A percentile compares a stretch with the other conserved stretches of the same genome.
These are phyloP conservation scores for Cydia amplana DNA, from an alignment of 1,140 invertebrate genomes.

Conservation along the genomic window DNA sequence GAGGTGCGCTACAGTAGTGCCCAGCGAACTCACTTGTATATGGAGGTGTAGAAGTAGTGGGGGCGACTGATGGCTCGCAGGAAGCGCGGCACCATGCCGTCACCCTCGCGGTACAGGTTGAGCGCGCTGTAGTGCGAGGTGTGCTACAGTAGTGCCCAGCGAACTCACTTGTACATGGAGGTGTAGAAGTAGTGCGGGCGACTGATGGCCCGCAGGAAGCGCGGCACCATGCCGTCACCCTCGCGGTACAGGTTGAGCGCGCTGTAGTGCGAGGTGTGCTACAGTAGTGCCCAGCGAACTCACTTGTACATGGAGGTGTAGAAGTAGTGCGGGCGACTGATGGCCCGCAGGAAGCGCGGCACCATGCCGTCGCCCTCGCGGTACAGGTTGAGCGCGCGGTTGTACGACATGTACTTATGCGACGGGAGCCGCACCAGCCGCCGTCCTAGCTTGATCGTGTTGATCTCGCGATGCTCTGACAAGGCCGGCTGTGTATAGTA, in stretches of 20 bases:
- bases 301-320: constrained; percentile 70
- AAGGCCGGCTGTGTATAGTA: constrained; percentile 38
- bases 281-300: too few species aligned
- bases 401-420: constrained; percentile 59
- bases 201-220: constrained; percentile 55
- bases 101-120: constrained; percentile 54
- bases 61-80: constrained; percentile 54
- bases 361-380: constrained; percentile 64
- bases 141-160: too few species aligned
- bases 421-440: constrained; percentile 56
- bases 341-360: constrained; percentile 55
- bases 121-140: constrained; percentile 40
- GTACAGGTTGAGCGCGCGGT: constrained; percentile 56
- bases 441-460: constrained; percentile 54
- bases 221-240: constrained; percentile 61
- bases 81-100: constrained; percentile 62
- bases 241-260: constrained; percentile 58
- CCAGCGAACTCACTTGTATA: constrained; percentile 60
- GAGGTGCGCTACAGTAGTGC: neutral
- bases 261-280: constrained; percentile 34
- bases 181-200: constrained; percentile 64
- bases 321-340: constrained; percentile 58
- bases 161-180: constrained; percentile 66
- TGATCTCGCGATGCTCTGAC: constrained; percentile 54
- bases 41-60: constrained; percentile 63